Evolutionary conservation across 2,113 vertebrate species (phyloP).

Genomic region (Oplegnathus fasciatus): DNA sequence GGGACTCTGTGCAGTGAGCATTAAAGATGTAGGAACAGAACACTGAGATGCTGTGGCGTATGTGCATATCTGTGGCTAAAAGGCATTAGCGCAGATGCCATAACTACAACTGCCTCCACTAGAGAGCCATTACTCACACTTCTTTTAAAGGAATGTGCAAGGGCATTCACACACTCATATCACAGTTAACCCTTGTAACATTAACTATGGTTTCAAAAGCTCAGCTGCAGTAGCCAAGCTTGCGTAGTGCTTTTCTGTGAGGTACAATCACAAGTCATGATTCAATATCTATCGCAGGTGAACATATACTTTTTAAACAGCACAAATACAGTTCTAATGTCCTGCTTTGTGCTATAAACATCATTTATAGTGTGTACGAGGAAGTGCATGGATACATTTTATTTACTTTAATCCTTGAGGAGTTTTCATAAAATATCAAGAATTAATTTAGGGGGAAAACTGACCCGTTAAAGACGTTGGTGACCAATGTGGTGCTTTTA

Average conservation of each 20-base stretch:
- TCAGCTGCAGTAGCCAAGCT: background rate
- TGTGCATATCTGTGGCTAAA: slow-evolving; percentile 39
- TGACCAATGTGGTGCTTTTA: background rate
- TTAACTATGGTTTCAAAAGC: background rate
- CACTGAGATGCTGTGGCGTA: slow-evolving; percentile 18
- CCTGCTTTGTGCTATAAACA: background rate
- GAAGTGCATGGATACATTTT: background rate
- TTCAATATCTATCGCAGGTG: background rate
- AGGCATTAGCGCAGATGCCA: slow-evolving; percentile 30
- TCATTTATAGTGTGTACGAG: no score
- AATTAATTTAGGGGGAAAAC: background rate
- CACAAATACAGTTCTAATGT: background rate
- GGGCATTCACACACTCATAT: slow-evolving; percentile 10
- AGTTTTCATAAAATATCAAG: background rate
- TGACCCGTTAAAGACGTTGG: background rate
- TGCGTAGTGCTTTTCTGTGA: background rate
- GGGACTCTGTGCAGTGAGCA: slow-evolving; percentile 49
- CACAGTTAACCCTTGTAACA: background rate
- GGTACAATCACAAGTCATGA: background rate
- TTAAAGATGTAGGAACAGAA: slow-evolving; percentile 63
- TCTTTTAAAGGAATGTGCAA: slow-evolving; percentile 32
- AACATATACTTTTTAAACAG: background rate
- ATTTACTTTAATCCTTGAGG: background rate
- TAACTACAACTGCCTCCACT: slow-evolving; percentile 36
- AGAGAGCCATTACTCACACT: slow-evolving; percentile 46